Evolutionary conservation across 2,888 invertebrate species (phyloP).

Genomic region (Drosophila rubida): DNA sequence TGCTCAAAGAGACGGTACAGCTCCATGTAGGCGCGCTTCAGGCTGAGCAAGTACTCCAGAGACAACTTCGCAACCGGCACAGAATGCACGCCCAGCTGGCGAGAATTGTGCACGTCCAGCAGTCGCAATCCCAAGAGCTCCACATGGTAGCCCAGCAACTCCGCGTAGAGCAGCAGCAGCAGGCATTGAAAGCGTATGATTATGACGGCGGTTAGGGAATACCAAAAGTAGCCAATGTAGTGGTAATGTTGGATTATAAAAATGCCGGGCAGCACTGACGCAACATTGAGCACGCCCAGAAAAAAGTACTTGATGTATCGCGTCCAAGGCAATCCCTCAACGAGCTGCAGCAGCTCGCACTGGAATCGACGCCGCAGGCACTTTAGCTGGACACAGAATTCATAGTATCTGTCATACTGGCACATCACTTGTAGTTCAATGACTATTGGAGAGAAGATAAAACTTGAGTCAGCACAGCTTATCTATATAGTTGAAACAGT

Average conservation of each 20-base stretch:
- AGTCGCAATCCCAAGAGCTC: slow-evolving; percentile 57
- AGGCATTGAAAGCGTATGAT: slow-evolving; percentile 55
- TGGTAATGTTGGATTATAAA: neutral
- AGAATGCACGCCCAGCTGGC: slow-evolving; percentile 22
- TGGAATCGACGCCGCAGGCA: slow-evolving; percentile 45
- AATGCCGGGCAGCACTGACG: slow-evolving; percentile 8
- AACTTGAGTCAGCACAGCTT: neutral
- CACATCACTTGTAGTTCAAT: slow-evolving; percentile 64
- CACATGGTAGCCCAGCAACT: slow-evolving; percentile 55
- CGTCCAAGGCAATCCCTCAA: slow-evolving; percentile 9
- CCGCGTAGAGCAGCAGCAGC: slow-evolving; percentile 52
- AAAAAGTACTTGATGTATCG: slow-evolving; percentile 43
- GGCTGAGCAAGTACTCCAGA: slow-evolving; percentile 63
- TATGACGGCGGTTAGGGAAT: slow-evolving; percentile 41
- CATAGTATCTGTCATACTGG: slow-evolving; percentile 54
- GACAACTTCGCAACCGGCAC: slow-evolving; percentile 66
- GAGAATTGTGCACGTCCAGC: slow-evolving; percentile 53
- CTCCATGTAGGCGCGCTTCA: slow-evolving; percentile 71
- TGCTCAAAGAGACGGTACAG: slow-evolving; percentile 53
- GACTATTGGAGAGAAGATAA: slow-evolving; percentile 20
- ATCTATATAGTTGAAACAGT: neutral
- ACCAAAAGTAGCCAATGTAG: slow-evolving; percentile 46
- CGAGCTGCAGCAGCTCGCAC: slow-evolving; percentile 38
- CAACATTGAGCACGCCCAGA: slow-evolving; percentile 28
- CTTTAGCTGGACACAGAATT: slow-evolving; percentile 54